phyloP scores from a whole-genome alignment of 2,113 vertebrate genomes.

The Dromaius novaehollandiae region DNA sequence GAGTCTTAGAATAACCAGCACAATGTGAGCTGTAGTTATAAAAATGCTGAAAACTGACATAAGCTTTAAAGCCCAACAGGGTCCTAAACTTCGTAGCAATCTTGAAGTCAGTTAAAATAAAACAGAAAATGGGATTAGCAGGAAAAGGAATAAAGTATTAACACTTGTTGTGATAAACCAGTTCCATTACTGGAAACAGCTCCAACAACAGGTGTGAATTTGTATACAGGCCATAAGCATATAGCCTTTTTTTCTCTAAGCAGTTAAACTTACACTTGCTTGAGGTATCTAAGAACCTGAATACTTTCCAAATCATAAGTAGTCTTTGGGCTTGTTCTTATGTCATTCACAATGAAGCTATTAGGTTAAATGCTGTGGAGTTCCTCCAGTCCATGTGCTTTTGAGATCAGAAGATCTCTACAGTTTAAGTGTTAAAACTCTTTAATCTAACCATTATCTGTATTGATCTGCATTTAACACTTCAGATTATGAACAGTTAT shows the following conservation, averaged over 20 bases:
- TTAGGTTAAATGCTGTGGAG: background rate
- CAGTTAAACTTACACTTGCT: background rate
- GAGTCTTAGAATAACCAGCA: background rate
- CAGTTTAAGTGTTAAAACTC: background rate
- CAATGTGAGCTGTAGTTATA: slow-evolving; percentile 7
- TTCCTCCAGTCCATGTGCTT: background rate
- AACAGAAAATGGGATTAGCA: slow-evolving; percentile 58
- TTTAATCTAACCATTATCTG: background rate
- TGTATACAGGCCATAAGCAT: slow-evolving; percentile 18
- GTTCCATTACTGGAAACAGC: slow-evolving; percentile 41
- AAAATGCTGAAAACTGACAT: slow-evolving; percentile 43
- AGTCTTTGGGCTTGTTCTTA: background rate
- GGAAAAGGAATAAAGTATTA: slow-evolving; percentile 49
- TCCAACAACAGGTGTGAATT: slow-evolving; percentile 49
- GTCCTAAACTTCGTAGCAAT: background rate
- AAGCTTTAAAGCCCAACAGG: slow-evolving; percentile 40
- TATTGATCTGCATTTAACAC: slow-evolving; percentile 6
- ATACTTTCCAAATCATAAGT: background rate
- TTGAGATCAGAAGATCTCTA: background rate
- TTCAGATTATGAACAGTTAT: background rate
- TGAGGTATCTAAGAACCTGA: background rate
- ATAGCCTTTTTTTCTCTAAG: background rate
- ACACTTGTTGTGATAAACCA: slow-evolving; percentile 49
- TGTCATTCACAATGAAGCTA: background rate
- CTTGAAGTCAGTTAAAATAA: slow-evolving; percentile 42